phyloP scores from a whole-genome alignment of 2,797 vertebrate genomes.

The Scolopax bukidnonensis region DNA sequence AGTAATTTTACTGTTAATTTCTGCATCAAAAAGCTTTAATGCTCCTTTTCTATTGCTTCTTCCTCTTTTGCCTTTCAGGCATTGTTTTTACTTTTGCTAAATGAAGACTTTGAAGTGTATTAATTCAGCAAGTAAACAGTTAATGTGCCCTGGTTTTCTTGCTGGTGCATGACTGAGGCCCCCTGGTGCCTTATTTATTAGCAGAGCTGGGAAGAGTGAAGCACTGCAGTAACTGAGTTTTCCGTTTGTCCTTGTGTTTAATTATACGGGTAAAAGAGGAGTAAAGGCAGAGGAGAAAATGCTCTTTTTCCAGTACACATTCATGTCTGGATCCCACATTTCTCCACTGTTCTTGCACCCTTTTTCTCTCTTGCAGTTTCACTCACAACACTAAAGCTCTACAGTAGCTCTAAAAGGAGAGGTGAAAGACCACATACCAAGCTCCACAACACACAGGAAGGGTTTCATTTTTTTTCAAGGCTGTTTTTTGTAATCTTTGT shows the following conservation, averaged over 20 bases:
- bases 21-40: neutral
- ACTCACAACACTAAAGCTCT: neutral
- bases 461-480: neutral
- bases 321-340: neutral
- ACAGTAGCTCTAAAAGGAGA: neutral
- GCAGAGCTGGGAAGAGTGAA: neutral
- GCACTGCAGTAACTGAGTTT: neutral
- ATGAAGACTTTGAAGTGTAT: neutral
- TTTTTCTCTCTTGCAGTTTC: neutral
- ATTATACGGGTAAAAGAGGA: neutral
- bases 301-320: neutral
- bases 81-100: neutral
- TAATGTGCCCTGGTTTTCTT: neutral
- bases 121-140: neutral
- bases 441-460: neutral
- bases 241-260: neutral
- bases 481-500: neutral
- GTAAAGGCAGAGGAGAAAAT: neutral
- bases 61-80: neutral
- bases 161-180: neutral
- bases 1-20: neutral
- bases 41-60: neutral
- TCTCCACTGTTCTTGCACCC: neutral
- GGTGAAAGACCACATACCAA: neutral
- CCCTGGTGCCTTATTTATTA: constrained; percentile 8